Percentiles rank a stretch among this genome's conserved stretches.
Conservation (phyloP, 2,888 invertebrate species). For the Hypselothyrea guttata region DNA sequence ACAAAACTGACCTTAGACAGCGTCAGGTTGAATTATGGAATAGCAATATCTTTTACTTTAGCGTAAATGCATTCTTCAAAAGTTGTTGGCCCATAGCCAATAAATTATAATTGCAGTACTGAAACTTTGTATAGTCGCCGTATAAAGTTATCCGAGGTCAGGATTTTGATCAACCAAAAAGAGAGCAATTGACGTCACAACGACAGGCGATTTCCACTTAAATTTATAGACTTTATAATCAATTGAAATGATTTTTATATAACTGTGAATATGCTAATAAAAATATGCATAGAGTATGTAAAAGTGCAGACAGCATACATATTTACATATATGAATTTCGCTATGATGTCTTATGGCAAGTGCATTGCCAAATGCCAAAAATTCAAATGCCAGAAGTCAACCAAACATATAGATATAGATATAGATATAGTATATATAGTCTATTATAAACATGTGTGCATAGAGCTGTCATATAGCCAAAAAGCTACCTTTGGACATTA, state of each 20-base stretch:
- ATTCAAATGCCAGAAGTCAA: constrained; percentile 40
- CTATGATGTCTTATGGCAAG: constrained; percentile 12
- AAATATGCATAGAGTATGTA: constrained; percentile 5
- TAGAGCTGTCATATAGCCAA: constrained; percentile 9
- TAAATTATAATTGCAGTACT: constrained; percentile 19
- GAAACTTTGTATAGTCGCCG: too few relatives aligned
- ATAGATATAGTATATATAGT: constrained; percentile 17
- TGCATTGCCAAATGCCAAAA: constrained; percentile 32
- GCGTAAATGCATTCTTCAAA: constrained; percentile 13
- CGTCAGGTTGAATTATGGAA: constrained; percentile 15
- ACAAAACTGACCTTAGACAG: constrained; percentile 65
- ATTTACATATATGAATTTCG: constrained; percentile 12
- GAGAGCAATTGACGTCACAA: constrained; percentile 31
- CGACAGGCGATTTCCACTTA: constrained; percentile 1
- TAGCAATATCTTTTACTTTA: constrained; percentile 1
- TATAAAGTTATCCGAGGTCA: constrained; percentile 34
- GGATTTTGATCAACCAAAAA: not conserved
- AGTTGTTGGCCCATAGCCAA: constrained; percentile 42
- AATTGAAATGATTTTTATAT: constrained; percentile 12
- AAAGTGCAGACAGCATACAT: constrained; percentile 11
- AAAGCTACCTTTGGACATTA: constrained; percentile 11
- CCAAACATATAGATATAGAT: not conserved
- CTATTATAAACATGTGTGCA: not conserved
- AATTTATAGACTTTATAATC: constrained; percentile 4
- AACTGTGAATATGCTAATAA: not conserved